Conservation (phyloP, 1,140 invertebrate species). For the Dendrolimus punctatus region DNA sequence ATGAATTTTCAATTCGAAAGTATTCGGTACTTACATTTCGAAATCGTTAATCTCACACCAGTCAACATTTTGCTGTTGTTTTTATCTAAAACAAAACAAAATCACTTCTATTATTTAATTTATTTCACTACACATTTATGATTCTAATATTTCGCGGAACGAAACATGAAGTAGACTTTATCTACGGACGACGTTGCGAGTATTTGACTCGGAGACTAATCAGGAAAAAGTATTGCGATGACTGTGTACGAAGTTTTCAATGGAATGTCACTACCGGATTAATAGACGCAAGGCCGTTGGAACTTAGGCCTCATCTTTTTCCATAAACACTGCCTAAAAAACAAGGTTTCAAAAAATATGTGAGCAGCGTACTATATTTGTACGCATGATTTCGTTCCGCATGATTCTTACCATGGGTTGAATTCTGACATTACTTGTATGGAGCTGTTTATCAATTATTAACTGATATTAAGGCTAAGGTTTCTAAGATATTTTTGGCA, state of each 20-base stretch:
- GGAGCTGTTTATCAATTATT: no score
- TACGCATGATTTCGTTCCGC: no score
- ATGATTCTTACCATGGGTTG: no score
- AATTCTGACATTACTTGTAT: no score
- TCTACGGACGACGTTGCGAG: constrained; percentile 15
- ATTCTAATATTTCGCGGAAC: no score
- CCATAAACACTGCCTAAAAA: no score
- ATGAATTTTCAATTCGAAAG: no score
- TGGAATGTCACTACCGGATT: constrained; percentile 31
- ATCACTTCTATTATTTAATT: not conserved
- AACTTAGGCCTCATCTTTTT: constrained; percentile 1
- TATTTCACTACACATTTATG: no score
- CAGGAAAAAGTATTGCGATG: constrained; percentile 44
- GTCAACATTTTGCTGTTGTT: constrained; percentile 40
- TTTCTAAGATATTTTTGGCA: no score
- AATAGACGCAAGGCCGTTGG: constrained; percentile 19
- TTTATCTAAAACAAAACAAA: constrained; percentile 34
- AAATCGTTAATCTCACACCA: constrained; percentile 48
- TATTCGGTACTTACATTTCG: constrained; percentile 53
- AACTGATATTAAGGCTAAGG: no score
- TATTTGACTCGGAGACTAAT: constrained; percentile 33
- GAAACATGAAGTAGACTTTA: constrained; percentile 1
- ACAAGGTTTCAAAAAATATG: no score
- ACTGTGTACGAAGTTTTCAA: constrained; percentile 25
- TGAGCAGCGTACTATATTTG: no score